phyloP scores from a whole-genome alignment of 2,888 invertebrate genomes.

The Lycophotia porphyrea region DNA sequence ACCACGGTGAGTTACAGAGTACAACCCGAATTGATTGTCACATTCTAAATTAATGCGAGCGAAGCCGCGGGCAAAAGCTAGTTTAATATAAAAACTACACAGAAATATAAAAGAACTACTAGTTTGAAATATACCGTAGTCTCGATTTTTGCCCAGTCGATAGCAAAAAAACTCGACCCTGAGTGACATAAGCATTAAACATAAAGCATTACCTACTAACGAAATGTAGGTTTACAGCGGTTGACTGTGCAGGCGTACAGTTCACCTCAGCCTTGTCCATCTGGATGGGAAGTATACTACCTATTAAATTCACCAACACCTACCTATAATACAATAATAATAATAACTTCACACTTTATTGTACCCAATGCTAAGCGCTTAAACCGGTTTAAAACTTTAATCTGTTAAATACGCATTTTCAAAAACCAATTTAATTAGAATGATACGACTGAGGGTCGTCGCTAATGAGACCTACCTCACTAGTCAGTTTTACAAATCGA shows the following conservation, averaged over 20 bases:
- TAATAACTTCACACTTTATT: neutral
- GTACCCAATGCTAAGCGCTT: neutral
- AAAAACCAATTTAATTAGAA: neutral
- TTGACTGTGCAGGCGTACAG: neutral
- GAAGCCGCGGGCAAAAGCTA: too few species aligned
- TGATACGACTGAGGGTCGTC: slow-evolving; percentile 7
- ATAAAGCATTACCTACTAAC: neutral
- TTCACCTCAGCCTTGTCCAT: neutral
- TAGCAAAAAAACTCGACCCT: neutral
- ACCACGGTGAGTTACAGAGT: too few species aligned
- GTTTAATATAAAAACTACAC: too few species aligned
- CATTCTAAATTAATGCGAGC: too few species aligned
- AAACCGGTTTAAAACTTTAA: neutral
- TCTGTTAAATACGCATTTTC: neutral
- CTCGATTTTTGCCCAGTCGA: neutral
- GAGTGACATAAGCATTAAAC: neutral
- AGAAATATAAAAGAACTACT: neutral
- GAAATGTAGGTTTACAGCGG: neutral
- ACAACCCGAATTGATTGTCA: too few species aligned
- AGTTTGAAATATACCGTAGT: neutral
- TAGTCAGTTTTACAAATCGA: slow-evolving; percentile 2
- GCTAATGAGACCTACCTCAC: slow-evolving; percentile 27
- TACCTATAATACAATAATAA: too few species aligned
- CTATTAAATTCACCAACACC: neutral
- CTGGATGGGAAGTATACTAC: neutral